Conservation (phyloP, 2,113 vertebrate genomes). For the Gymnobelideus leadbeateri region DNA sequence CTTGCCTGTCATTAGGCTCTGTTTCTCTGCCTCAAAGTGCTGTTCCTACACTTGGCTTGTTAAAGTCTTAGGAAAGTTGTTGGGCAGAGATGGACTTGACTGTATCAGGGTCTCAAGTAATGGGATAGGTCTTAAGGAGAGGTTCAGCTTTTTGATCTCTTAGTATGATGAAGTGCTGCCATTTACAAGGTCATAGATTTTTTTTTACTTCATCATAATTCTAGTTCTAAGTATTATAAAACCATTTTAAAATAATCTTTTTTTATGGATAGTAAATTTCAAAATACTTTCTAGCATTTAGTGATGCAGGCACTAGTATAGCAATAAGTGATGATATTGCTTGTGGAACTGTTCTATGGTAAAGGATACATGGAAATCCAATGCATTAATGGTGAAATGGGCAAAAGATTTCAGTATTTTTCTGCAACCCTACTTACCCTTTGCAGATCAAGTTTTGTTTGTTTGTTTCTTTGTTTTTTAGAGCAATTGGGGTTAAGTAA, state of each 20-base stretch:
- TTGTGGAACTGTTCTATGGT: slow-evolving; percentile 1
- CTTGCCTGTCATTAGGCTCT: background rate
- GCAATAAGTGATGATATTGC: slow-evolving; percentile 54
- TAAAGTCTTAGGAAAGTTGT: background rate
- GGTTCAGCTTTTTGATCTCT: background rate
- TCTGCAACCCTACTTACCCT: slow-evolving; percentile 57
- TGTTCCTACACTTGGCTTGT: background rate
- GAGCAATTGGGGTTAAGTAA: no score
- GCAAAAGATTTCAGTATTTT: slow-evolving; percentile 63
- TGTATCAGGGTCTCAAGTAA: background rate
- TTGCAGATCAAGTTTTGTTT: slow-evolving; percentile 70
- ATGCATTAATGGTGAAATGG: slow-evolving; percentile 5
- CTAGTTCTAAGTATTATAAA: background rate
- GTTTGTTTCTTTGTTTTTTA: no score
- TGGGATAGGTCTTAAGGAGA: background rate
- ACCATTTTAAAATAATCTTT: slow-evolving; percentile 14
- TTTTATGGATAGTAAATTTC: slow-evolving; percentile 22
- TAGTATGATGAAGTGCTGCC: background rate
- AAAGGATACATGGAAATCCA: background rate
- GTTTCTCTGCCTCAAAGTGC: background rate
- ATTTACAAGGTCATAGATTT: background rate
- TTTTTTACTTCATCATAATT: slow-evolving; percentile 22
- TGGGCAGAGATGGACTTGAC: background rate
- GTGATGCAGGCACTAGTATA: slow-evolving; percentile 60
- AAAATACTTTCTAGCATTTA: slow-evolving; percentile 48